Evolutionary conservation across 2,888 invertebrate species (phyloP), one percentile per base, ranked within the genome.

Genomic region (Diplazon laetatorius): DNA sequence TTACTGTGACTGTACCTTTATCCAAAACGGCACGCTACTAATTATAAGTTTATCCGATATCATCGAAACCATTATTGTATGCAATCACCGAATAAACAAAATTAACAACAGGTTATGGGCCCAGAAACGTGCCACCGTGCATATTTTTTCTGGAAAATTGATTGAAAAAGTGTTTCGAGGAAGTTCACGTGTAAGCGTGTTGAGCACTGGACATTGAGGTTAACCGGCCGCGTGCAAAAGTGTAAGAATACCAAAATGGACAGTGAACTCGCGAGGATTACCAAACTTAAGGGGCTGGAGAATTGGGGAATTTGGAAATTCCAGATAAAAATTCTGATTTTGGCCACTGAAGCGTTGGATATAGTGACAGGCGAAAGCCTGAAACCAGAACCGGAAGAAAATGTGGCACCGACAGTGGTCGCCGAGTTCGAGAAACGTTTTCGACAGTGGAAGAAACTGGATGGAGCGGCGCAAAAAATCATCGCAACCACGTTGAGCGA

Each of bases 391-490:
- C 50, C 50, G 12, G 10, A 14, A 6, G 20, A 20, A 18, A 20
- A 12, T 3, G 50, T 20, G 10, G 20, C 14, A 0, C 16, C 50
- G 1, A 20, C 50, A 8, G 50, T 20, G 12, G 18, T 10, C 3
- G 6, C 20, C 1, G 50, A 50, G 20, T 10, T 18, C 10, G 2
- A 50, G 8, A 50, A 22, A 22, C 14, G 9, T 20, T 12, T 50
- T 10, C 48, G 12, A 12, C 6, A 3, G 1, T 85, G 85, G 79
- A 46, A 37, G 2, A 81, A 75, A 20, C 66, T 71, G 2, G 84
- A 85, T 65, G 71, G 74, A 1, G 71, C 71, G 6, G 85, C 84
- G 6, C 84, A 85, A 70, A 82, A 69, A 42, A 75, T 84, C 12
- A 85, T 86, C 2, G 84, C 76, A 0, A 82, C 81, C 1, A 74